Evolutionary conservation across 2,113 vertebrate species (phyloP), one percentile per base, ranked within the genome.

Genomic region (Excalfactoria chinensis): DNA sequence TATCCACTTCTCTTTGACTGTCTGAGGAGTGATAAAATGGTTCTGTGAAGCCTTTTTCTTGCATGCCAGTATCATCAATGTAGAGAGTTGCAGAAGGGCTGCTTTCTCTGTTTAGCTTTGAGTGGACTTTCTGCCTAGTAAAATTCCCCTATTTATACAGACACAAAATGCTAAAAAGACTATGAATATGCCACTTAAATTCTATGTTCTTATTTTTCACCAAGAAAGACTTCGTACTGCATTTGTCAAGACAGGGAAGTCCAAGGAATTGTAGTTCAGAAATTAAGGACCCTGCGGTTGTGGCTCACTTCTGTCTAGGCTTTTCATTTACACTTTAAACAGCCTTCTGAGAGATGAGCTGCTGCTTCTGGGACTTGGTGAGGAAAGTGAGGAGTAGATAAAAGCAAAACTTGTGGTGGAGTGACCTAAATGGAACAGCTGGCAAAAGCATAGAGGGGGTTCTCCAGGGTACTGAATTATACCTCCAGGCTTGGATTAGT

Each of bases 291-390:
- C 95, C 96, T 11, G 66, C 96, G 96, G 96, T 94, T 77, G 87
- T 43, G 48, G 84, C 96, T 97, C 92, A 90, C 89, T 97, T 96
- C 93, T 96, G 67, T 69, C 75, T 86, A 7, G 7, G 85, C 93
- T 95, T 98, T 97, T 97, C 96, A 97, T 97, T 97, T 96, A 94
- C 91, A 95, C 93, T 97, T 97, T 97, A 95, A 97, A 97, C 89
- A 92, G 74, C 62, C 92, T 97, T 94, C 77, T 84, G 92, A 97
- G 95, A 95, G 71, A 88, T 41, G 72, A 75, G 70, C 78, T 95
- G 80, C 94, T 95, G 68, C 93, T 94, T 89, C 93, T 89, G 72
- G 94, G 92, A 86, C 73, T 58, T 40, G 60, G 28, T 37, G 37
- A 96, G 95, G 83, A 96, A 96, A 96, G 93, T 88, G 87, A 93